Evolutionary conservation across 2,797 vertebrate genomes (phyloP).

Genomic region (Tachyglossus aculeatus): DNA sequence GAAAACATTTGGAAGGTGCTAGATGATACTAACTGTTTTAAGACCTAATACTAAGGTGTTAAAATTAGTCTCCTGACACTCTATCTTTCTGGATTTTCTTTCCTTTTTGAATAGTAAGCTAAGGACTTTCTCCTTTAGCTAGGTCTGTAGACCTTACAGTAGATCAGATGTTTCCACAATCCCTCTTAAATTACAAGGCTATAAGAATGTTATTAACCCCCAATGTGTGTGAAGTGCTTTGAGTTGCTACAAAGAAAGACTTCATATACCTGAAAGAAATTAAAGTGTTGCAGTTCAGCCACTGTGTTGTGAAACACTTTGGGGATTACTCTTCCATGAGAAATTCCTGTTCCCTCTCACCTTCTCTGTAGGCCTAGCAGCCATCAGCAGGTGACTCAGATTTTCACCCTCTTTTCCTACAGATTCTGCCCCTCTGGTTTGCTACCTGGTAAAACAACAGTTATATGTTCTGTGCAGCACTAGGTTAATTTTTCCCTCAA

Average conservation of each 20-base stretch:
- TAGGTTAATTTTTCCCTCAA: no score
- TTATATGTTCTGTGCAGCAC: no score
- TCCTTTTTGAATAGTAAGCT: background rate
- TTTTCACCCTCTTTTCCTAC: no score
- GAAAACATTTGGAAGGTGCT: background rate
- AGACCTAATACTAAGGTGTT: background rate
- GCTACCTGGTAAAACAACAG: no score
- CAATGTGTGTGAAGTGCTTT: background rate
- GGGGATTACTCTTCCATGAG: background rate
- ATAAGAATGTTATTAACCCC: background rate
- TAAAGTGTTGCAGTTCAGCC: no score
- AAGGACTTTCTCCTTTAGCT: background rate
- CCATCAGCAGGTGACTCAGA: no score
- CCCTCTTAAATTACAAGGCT: no score
- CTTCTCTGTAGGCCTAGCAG: background rate
- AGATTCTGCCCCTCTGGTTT: no score
- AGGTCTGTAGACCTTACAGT: slow-evolving; percentile 6
- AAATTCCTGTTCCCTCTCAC: background rate
- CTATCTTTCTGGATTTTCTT: background rate
- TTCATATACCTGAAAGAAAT: no score
- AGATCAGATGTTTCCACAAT: background rate
- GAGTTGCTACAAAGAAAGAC: background rate
- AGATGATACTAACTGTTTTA: background rate
- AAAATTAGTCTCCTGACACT: background rate
- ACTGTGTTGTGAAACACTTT: background rate